Evolutionary conservation across 2,888 invertebrate species (phyloP), one percentile per base, ranked within the genome.

Genomic region (Leucania comma): DNA sequence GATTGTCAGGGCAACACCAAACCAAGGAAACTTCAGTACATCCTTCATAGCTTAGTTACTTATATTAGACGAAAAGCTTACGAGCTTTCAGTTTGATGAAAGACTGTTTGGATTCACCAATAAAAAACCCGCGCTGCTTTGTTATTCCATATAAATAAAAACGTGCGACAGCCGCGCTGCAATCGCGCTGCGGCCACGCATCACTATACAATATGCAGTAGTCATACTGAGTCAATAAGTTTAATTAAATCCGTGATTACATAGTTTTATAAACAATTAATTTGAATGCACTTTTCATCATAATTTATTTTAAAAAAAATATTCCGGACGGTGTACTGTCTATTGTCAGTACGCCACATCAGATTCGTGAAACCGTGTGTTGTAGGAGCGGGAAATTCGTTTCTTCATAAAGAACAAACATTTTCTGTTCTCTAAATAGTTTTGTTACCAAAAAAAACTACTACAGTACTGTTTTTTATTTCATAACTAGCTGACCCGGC

Each of bases 1-100:
- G 54, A 20, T 69, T 38, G 8, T 69, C 53, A 56, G 24, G 26
- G 32, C 42, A 60, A 26, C 75, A 56, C 38, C n/a, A 67, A 59
- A 38, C 26, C 20, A 69, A 32, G 22, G 48, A 22, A 26, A 50
- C 32, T 22, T 51, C 48, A 35, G 3, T 75, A 68, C 75, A 68
- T 67, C 17, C 10, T 48, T 53, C 20, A 22, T 17, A 54, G 53
- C 54, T 42, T 32, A 46, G 42, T 29, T 17, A 72, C 9, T 17
- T 42, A 17, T 42, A n/a, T 29, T 2, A 35, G 4, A 22, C 6
- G 14, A 24, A 22, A 10, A 26, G 5, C 12, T n/a, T 56, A 14
- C 14, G 26, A 14, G 35, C 26, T 22, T 62, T 12, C 8, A 46
- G 3, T 22, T 51, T 51, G 14, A 14, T 14, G 1, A 73, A 35